Evolutionary conservation across 2,888 invertebrate genomes (phyloP).

Genomic region (Gymnocheta viridis): DNA sequence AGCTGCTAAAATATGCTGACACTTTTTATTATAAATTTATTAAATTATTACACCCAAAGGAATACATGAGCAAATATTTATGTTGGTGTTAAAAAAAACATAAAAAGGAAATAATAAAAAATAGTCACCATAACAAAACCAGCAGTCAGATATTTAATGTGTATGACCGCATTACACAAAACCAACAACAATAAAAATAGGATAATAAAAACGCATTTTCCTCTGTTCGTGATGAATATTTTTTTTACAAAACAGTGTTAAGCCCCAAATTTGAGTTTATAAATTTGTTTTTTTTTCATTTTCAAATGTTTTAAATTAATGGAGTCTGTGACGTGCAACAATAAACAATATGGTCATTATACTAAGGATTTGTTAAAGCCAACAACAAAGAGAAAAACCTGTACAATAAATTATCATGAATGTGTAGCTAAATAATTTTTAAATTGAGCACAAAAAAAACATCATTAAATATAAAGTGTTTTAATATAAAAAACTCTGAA

Average conservation of each 20-base stretch:
- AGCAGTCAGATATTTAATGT: conserved; percentile 7
- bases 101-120: not conserved
- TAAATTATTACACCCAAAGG: conserved; percentile 54
- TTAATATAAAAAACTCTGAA: not conserved
- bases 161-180: conserved; percentile 6
- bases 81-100: conserved; percentile 10
- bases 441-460: conserved; percentile 41
- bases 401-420: conserved; percentile 42
- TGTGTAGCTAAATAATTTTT: conserved; percentile 40
- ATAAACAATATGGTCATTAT: conserved; percentile 32
- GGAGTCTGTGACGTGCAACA: conserved; percentile 33
- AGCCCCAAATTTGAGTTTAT: conserved; percentile 1
- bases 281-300: not conserved
- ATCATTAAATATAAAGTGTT: conserved; percentile 38
- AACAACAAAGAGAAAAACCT: not conserved
- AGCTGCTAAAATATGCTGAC: conserved; percentile 18
- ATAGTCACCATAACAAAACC: not conserved
- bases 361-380: not conserved
- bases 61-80: conserved; percentile 36
- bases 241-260: not conserved
- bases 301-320: conserved; percentile 32
- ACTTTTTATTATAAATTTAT: conserved; percentile 44
- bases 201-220: not conserved
- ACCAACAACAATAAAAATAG: not conserved
- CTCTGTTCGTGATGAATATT: not conserved